Evolutionary conservation across 1,140 invertebrate genomes (phyloP).

Genomic region (Laupala kohalensis): DNA sequence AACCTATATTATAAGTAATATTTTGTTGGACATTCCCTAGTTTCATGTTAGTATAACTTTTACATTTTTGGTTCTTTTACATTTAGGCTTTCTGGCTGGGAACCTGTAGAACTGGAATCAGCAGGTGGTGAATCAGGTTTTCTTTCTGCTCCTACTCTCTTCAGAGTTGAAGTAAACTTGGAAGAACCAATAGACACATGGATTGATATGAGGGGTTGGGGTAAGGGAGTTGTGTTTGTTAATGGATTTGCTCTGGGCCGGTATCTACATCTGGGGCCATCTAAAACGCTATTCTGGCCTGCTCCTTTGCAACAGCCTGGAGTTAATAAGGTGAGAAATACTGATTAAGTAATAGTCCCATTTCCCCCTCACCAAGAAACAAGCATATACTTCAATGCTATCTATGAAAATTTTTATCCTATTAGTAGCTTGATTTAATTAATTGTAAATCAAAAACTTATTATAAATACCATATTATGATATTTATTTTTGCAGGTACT

Average conservation of each 20-base stretch:
- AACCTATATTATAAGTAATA: neutral
- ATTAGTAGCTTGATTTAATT: neutral
- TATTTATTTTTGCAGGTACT: neutral
- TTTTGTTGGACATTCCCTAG: neutral
- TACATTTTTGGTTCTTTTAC: neutral
- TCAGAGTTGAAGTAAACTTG: slow-evolving; percentile 22
- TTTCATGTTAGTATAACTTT: neutral
- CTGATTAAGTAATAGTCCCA: neutral
- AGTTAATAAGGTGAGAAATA: slow-evolving; percentile 31
- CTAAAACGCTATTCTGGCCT: slow-evolving; percentile 42
- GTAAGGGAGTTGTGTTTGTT: slow-evolving; percentile 44
- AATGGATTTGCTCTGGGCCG: slow-evolving; percentile 51
- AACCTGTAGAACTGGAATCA: neutral
- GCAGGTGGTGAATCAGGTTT: neutral
- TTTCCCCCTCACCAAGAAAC: neutral
- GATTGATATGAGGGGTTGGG: slow-evolving; percentile 32
- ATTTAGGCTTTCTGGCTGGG: slow-evolving; percentile 17
- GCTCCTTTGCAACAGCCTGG: slow-evolving; percentile 36
- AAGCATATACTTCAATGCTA: neutral
- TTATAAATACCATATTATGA: neutral
- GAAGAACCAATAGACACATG: slow-evolving; percentile 25
- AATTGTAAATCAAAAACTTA: too few species aligned
- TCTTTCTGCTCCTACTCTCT: slow-evolving; percentile 22
- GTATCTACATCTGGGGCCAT: slow-evolving; percentile 40
- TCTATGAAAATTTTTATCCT: neutral